Evolutionary conservation across 2,113 vertebrate species (phyloP).

Genomic region (Potamarius usumacintae): DNA sequence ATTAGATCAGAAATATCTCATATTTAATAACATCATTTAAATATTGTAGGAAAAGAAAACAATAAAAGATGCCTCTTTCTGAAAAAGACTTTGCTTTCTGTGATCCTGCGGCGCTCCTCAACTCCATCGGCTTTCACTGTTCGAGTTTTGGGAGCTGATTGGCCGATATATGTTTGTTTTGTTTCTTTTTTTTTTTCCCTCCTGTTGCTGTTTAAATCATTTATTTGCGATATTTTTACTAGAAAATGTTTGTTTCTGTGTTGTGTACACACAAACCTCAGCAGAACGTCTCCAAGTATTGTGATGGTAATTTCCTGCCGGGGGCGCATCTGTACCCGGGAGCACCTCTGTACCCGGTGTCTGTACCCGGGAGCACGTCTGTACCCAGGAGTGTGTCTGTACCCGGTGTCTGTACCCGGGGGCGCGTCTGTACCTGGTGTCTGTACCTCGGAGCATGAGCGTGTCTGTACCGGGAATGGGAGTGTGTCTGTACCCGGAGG

Average conservation of each 20-base stretch:
- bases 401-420: no score
- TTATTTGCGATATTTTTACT: not conserved
- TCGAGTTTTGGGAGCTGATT: not conserved
- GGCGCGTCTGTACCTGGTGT: no score
- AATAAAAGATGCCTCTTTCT: not conserved
- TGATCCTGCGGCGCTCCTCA: not conserved
- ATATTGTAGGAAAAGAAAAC: no score
- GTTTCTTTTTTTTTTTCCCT: not conserved
- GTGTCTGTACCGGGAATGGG: no score
- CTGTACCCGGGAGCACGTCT: no score
- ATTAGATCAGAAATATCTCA: not conserved
- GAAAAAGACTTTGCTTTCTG: not conserved
- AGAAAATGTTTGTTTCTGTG: not conserved
- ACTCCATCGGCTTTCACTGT: not conserved
- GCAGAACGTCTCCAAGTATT: not conserved
- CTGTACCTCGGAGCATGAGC: no score
- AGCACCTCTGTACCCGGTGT: no score
- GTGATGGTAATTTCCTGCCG: not conserved
- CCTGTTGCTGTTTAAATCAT: not conserved
- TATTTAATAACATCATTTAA: no score
- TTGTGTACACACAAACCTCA: not conserved
- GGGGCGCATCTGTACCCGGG: no score
- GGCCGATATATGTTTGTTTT: no score
- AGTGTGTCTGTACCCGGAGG: no score
- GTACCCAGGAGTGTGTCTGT: no score